phyloP scores from a whole-genome alignment of 2,797 vertebrate species.

The Myotis findleyi region DNA sequence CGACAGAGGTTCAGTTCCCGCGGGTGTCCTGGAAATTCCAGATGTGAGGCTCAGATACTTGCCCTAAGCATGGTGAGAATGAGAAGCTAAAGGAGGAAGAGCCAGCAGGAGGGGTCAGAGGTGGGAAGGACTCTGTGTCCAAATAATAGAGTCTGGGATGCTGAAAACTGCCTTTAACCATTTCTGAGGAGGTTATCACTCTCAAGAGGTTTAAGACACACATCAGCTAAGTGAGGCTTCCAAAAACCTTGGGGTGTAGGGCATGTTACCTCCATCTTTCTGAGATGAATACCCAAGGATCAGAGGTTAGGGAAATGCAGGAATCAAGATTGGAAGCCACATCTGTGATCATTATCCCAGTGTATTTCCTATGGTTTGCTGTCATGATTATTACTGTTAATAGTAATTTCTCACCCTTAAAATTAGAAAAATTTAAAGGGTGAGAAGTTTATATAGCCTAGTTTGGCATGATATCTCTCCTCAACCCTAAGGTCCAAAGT shows the following conservation, averaged over 20 bases:
- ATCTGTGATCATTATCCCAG: neutral
- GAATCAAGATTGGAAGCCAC: neutral
- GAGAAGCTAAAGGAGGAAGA: neutral
- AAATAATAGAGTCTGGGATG: neutral
- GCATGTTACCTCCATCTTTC: neutral
- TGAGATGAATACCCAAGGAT: neutral
- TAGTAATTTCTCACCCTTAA: neutral
- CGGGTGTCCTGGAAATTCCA: neutral
- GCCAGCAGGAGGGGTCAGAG: neutral
- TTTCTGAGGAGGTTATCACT: neutral
- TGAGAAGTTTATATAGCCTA: neutral
- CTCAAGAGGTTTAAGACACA: neutral
- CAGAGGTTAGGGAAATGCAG: neutral
- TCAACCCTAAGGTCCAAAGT: neutral
- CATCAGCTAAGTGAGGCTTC: neutral
- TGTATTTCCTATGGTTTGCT: neutral
- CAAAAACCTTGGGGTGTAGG: neutral
- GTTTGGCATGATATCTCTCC: neutral
- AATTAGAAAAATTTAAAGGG: neutral
- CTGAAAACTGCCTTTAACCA: neutral
- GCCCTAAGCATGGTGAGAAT: neutral
- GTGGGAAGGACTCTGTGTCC: neutral
- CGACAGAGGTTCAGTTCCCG: accelerated
- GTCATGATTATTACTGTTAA: neutral
- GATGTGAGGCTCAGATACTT: neutral